Percentiles rank a stretch among this genome's conserved stretches.
These are phyloP conservation scores for Sarcophaga peregrina DNA, from an alignment of 1,140 invertebrate genomes.

Conservation along the genomic window DNA sequence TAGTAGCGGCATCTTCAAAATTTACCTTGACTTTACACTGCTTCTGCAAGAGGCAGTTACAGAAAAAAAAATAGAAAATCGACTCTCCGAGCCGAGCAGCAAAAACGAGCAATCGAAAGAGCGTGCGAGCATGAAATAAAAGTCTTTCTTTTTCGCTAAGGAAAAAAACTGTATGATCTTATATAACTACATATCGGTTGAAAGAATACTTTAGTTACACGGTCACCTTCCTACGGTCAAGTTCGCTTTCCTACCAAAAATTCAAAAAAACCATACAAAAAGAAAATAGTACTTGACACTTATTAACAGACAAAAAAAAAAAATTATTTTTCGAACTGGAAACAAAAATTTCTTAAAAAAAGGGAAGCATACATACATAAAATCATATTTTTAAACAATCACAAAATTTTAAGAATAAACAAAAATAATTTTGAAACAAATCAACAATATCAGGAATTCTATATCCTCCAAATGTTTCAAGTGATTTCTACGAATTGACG, in stretches of 20 bases:
- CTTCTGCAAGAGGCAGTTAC: not conserved
- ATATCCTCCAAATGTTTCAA: not conserved
- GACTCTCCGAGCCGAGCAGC: not conserved
- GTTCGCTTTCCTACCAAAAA: conserved; percentile 54
- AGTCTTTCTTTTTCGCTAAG: conserved; percentile 40
- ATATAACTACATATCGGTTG: conserved; percentile 65
- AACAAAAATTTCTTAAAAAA: not conserved
- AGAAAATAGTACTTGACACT: too few relatives aligned
- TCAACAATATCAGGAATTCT: not conserved
- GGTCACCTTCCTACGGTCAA: conserved; percentile 66
- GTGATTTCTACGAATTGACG: not conserved
- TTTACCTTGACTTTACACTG: conserved; percentile 5
- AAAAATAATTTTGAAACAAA: too few relatives aligned
- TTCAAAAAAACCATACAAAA: not conserved
- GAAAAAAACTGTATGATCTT: conserved; percentile 61
- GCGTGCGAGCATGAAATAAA: conserved; percentile 9
- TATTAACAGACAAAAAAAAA: conserved; percentile 34
- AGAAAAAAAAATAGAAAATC: not conserved
- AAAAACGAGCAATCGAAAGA: not conserved
- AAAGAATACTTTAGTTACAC: conserved; percentile 65
- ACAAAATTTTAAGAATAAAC: not conserved
- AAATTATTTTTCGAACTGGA: conserved; percentile 27
- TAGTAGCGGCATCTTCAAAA: conserved; percentile 43
- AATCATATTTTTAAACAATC: too few relatives aligned
- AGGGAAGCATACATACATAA: not conserved